A percentile compares a stretch with the other conserved stretches of the same genome.
These are phyloP conservation scores for Sarcophaga peregrina DNA, from an alignment of 1,140 invertebrate genomes.

Conservation along the genomic window DNA sequence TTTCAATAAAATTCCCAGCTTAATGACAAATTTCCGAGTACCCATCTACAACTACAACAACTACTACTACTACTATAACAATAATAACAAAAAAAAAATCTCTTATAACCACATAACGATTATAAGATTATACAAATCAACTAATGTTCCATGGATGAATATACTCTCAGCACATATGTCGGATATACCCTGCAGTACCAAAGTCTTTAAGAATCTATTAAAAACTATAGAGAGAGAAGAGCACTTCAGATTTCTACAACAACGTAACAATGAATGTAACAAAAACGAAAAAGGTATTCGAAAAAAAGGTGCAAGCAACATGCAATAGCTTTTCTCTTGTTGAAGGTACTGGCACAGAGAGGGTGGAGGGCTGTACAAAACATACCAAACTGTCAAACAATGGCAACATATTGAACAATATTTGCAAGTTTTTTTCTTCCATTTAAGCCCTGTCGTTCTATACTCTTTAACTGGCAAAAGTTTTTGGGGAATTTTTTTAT, in stretches of 20 bases:
- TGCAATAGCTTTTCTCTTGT: no score
- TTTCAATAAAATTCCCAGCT: conserved; percentile 14
- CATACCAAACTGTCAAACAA: conserved; percentile 24
- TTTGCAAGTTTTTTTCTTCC: background rate
- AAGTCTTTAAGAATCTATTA: conserved; percentile 39
- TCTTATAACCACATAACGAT: conserved; percentile 39
- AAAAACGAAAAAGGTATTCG: background rate
- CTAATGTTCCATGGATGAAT: conserved; percentile 32
- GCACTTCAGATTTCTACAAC: background rate
- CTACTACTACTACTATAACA: background rate
- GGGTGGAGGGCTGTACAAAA: background rate
- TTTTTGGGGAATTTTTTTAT: background rate
- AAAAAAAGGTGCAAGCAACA: no score
- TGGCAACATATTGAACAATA: conserved; percentile 41
- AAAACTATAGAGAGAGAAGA: background rate
- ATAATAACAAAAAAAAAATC: conserved; percentile 2
- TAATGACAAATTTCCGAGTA: conserved; percentile 35
- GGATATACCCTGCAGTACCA: background rate
- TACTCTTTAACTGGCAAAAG: no score
- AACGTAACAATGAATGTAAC: background rate
- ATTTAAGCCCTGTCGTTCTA: background rate
- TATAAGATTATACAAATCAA: conserved; percentile 42
- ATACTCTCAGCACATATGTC: background rate
- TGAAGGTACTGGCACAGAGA: no score
- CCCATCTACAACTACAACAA: background rate